Percentiles rank a stretch among this genome's conserved stretches.
Evolutionary conservation across 2,113 vertebrate genomes (phyloP).

Genomic region (Ramphastos sulfuratus): DNA sequence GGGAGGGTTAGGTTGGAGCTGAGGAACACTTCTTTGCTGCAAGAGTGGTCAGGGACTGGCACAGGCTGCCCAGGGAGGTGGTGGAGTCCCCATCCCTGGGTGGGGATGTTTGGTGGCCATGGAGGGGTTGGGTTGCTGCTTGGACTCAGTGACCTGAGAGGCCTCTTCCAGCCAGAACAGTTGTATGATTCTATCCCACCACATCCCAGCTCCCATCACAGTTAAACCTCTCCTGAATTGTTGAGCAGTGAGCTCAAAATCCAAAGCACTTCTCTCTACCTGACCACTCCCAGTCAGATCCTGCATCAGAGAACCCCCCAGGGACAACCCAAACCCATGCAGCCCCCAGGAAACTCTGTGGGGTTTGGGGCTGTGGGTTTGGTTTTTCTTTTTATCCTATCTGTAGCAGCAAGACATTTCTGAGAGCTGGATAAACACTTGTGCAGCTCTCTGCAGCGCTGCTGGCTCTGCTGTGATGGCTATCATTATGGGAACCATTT

Average conservation of each 20-base stretch:
- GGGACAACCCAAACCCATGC: background rate
- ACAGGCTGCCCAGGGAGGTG: too few relatives aligned
- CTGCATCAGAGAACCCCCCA: conserved; percentile 4
- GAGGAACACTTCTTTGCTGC: too few relatives aligned
- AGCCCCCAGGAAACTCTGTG: background rate
- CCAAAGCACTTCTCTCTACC: background rate
- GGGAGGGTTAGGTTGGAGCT: too few relatives aligned
- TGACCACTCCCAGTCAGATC: background rate
- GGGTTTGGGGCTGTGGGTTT: too few relatives aligned
- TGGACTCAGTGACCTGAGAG: too few relatives aligned
- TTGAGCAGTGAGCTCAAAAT: background rate
- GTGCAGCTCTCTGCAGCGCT: background rate
- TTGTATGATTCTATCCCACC: background rate
- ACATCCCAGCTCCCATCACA: background rate
- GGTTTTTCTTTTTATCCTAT: background rate
- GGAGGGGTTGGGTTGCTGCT: too few relatives aligned
- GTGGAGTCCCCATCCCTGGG: too few relatives aligned
- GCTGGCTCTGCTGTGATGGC: background rate
- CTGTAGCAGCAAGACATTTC: background rate
- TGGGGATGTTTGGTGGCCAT: too few relatives aligned
- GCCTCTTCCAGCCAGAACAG: too few relatives aligned
- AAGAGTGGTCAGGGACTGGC: too few relatives aligned
- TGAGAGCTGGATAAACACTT: background rate
- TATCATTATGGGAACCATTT: background rate
- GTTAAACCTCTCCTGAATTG: background rate